phyloP scores from a whole-genome alignment of 1,140 invertebrate species.

The Heliconius melpomene region DNA sequence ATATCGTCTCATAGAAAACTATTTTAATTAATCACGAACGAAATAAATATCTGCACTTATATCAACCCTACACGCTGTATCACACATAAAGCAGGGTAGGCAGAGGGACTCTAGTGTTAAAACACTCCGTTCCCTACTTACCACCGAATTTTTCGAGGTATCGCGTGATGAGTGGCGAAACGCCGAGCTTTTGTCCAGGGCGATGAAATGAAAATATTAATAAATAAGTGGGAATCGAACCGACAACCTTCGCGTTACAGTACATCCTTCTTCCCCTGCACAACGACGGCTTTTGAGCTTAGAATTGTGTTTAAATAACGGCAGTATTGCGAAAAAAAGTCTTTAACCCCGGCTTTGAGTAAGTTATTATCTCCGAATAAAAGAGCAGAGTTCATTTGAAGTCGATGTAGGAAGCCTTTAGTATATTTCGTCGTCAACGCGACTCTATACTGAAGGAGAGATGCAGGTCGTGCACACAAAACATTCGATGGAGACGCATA shows the following conservation, averaged over 20 bases:
- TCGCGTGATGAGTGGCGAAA: too few relatives aligned
- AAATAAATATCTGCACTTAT: not conserved
- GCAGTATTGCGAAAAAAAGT: not conserved
- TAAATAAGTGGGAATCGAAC: too few relatives aligned
- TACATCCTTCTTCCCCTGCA: too few relatives aligned
- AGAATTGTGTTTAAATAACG: not conserved
- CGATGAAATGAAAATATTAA: too few relatives aligned
- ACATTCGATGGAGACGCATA: constrained; percentile 68
- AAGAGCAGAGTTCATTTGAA: constrained; percentile 42
- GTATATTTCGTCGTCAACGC: constrained; percentile 43
- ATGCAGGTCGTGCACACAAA: constrained; percentile 66
- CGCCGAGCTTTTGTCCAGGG: too few relatives aligned
- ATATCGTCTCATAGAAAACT: constrained; percentile 5
- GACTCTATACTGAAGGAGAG: constrained; percentile 44
- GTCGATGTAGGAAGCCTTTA: constrained; percentile 39
- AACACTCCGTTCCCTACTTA: too few relatives aligned
- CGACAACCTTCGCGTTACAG: too few relatives aligned
- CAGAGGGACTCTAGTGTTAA: too few relatives aligned
- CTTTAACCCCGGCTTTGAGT: constrained; percentile 15
- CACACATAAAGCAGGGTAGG: too few relatives aligned
- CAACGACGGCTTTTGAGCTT: not conserved
- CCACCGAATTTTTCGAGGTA: too few relatives aligned
- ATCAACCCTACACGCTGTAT: too few relatives aligned
- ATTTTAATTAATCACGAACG: not conserved
- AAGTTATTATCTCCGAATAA: constrained; percentile 35